Evolutionary conservation across 2,888 invertebrate species (phyloP).

Genomic region (Epinotia bilunana): DNA sequence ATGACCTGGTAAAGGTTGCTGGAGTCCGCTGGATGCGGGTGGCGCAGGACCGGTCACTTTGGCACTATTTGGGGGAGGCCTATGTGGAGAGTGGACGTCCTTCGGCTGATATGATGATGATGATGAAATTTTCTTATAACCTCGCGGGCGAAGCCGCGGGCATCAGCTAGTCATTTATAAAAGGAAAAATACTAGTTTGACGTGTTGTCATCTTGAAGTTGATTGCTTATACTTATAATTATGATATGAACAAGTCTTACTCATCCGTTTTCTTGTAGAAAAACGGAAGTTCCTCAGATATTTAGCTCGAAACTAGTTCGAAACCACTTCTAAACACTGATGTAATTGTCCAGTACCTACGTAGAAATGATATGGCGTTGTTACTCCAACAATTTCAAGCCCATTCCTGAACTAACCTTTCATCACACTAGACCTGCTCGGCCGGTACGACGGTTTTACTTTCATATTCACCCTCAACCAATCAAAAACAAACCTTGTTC

Average conservation of each 20-base stretch:
- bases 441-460: constrained; percentile 28
- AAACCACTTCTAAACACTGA: not conserved
- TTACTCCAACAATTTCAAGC: constrained; percentile 3
- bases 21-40: too few relatives aligned
- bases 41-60: too few relatives aligned
- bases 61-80: too few relatives aligned
- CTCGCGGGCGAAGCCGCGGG: too few relatives aligned
- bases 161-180: too few relatives aligned
- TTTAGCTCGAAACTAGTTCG: not conserved
- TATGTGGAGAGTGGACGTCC: too few relatives aligned
- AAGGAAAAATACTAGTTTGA: not conserved
- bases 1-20: too few relatives aligned
- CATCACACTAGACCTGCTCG: constrained; percentile 22
- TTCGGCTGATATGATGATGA: too few relatives aligned
- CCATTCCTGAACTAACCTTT: constrained; percentile 30
- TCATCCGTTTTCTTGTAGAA: constrained; percentile 6
- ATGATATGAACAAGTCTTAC: not conserved
- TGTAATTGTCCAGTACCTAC: not conserved
- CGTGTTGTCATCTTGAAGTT: not conserved
- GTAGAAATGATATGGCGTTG: not conserved
- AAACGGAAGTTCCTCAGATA: not conserved
- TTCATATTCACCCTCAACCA: constrained; percentile 22
- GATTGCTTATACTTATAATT: not conserved
- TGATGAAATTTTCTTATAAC: too few relatives aligned
- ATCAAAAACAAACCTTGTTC: constrained; percentile 8